Evolutionary conservation across 2,797 vertebrate genomes (phyloP).

Genomic region (Simalia tracyae): DNA sequence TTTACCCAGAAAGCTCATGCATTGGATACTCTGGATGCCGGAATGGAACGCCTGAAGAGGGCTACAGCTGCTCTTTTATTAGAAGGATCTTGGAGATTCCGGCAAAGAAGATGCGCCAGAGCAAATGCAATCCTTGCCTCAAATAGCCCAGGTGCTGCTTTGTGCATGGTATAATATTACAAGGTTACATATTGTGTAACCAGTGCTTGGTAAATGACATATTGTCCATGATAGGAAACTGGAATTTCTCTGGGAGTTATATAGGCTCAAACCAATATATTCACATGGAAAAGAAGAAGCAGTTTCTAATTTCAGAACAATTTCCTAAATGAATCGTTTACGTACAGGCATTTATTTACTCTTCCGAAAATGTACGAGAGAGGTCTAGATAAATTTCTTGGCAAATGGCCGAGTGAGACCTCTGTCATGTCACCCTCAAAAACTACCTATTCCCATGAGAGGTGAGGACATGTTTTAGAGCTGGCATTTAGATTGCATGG

Average conservation of each 20-base stretch:
- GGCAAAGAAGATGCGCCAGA: background rate
- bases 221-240: background rate
- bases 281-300: background rate
- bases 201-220: background rate
- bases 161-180: background rate
- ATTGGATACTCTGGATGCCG: background rate
- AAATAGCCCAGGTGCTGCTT: background rate
- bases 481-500: background rate
- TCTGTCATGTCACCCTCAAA: background rate
- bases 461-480: background rate
- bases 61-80: background rate
- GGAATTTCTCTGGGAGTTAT: background rate
- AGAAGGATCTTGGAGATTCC: background rate
- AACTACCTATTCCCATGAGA: background rate
- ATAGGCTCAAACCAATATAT: background rate
- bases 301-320: background rate
- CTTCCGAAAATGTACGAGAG: background rate
- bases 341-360: background rate
- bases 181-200: background rate
- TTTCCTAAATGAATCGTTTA: background rate
- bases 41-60: background rate
- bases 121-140: background rate
- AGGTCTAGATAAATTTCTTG: background rate
- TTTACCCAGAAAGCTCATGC: background rate
- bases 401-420: background rate